Percentiles rank a stretch among this genome's conserved stretches.
These are phyloP conservation scores for Mystacornis crossleyi DNA, from an alignment of 2,113 vertebrate genomes.

Conservation along the genomic window DNA sequence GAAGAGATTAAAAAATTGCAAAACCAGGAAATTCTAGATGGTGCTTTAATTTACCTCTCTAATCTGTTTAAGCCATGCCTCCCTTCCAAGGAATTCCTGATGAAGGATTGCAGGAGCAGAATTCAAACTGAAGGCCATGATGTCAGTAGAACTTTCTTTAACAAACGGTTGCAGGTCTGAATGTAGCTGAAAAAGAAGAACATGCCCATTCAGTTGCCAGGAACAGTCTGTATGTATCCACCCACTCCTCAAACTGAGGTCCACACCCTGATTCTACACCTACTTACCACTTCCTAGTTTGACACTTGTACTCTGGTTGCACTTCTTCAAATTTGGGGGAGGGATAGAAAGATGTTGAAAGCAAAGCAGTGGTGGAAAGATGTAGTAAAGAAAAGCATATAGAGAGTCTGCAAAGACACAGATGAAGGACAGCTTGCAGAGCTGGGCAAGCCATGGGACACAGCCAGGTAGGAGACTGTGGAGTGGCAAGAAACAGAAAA, in stretches of 20 bases:
- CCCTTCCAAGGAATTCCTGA: conserved; percentile 85
- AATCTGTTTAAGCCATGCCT: conserved; percentile 88
- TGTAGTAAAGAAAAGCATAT: neutral
- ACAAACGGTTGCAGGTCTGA: conserved; percentile 93
- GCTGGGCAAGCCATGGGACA: neutral
- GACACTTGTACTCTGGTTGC: neutral
- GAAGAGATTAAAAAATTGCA: neutral
- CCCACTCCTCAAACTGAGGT: neutral
- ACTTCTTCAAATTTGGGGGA: neutral
- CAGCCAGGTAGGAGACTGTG: neutral
- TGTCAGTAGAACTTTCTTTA: conserved; percentile 78
- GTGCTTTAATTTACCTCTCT: conserved; percentile 81
- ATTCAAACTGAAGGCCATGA: conserved; percentile 83
- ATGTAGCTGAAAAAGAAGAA: conserved; percentile 84
- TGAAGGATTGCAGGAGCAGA: conserved; percentile 91
- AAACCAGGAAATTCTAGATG: neutral
- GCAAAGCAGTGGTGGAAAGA: neutral
- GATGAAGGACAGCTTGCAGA: neutral
- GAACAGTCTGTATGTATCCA: neutral
- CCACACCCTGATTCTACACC: neutral
- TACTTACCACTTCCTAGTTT: neutral
- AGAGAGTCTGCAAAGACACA: neutral
- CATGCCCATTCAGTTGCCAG: neutral
- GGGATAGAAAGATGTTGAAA: neutral
- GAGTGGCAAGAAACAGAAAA: neutral